Evolutionary conservation across 1,140 invertebrate genomes (phyloP), one percentile per base, ranked within the genome.

Genomic region (Drosophila paulistorum): DNA sequence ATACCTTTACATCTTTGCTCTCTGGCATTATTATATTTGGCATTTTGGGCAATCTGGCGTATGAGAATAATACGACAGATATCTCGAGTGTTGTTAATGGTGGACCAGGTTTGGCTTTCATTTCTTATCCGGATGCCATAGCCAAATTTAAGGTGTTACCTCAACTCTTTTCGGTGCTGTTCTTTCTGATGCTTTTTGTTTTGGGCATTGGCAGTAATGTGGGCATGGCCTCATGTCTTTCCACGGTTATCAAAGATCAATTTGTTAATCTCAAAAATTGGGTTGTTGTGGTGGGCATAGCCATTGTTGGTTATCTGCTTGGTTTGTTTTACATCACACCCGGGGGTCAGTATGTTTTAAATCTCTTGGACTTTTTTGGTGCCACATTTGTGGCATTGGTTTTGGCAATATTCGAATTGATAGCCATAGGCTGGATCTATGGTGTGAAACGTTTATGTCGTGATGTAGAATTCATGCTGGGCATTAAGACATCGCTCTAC

Each of bases 51-150:
- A 96, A 96, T 81, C 90, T 96, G 68, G 95, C 95, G 0, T 93
- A 95, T 72, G 94, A 95, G 80, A 92, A 95, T 14, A 93, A 93
- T n/a, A 93, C 93, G 7, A 92, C 93, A 4, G 90, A 92, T 41
- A 92, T 92, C 5, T 37, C 77, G 1, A 90, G 77, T 39, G 91
- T 96, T 0, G 94, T 95, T 0, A 93, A 94, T 64, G 94, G 94
- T 2, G 95, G 95, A 5, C 93, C 94, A 37, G 95, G 95, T 1
- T 91, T 96, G 39, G 95, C 95, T 4, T 95, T 96, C 74, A 94
- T 98, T 17, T 97, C 96, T 0, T 98, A 98, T 92, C 97, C 97
- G 1, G 97, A 97, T 79, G 97, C 97, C 0, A 96, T 98, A 65
- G 94, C 96, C 2, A 96, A 97, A 91, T 96, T 98, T 74, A 94